phyloP scores from a whole-genome alignment of 2,113 vertebrate genomes.

The Platysteira castanea region DNA sequence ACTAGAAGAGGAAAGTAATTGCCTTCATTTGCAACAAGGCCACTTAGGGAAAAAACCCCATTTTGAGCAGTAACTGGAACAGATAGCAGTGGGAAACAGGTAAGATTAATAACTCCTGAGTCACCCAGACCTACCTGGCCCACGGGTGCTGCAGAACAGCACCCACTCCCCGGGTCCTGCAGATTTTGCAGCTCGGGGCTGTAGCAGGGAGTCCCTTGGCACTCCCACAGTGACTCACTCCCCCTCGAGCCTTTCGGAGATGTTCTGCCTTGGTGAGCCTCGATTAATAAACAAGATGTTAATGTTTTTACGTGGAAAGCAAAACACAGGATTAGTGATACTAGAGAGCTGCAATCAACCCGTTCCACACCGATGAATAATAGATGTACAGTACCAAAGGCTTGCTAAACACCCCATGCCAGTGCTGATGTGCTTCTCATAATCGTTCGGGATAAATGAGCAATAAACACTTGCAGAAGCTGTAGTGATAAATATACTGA shows the following conservation, averaged over 20 bases:
- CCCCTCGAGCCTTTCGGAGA: not conserved
- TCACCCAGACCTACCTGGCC: not conserved
- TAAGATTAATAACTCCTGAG: not conserved
- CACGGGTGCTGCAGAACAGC: not conserved
- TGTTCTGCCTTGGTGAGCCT: not conserved
- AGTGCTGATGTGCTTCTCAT: not conserved
- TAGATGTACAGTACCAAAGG: not conserved
- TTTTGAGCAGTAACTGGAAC: not conserved
- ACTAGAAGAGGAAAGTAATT: not conserved
- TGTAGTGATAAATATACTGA: not conserved
- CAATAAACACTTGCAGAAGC: slow-evolving; percentile 14
- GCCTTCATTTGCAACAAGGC: not conserved
- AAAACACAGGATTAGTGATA: slow-evolving; percentile 19
- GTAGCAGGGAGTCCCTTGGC: not conserved
- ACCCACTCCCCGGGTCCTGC: not conserved
- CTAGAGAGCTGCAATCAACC: not conserved
- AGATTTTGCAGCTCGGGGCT: accelerated
- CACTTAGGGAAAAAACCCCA: not conserved
- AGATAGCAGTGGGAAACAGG: not conserved
- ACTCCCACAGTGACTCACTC: not conserved
- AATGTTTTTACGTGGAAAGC: slow-evolving; percentile 10
- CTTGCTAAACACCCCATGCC: not conserved
- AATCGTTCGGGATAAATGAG: not conserved
- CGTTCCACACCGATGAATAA: not conserved
- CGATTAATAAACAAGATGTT: slow-evolving; percentile 25